Conservation (phyloP, 2,888 invertebrate species). For the Steinernema scapterisci region DNA sequence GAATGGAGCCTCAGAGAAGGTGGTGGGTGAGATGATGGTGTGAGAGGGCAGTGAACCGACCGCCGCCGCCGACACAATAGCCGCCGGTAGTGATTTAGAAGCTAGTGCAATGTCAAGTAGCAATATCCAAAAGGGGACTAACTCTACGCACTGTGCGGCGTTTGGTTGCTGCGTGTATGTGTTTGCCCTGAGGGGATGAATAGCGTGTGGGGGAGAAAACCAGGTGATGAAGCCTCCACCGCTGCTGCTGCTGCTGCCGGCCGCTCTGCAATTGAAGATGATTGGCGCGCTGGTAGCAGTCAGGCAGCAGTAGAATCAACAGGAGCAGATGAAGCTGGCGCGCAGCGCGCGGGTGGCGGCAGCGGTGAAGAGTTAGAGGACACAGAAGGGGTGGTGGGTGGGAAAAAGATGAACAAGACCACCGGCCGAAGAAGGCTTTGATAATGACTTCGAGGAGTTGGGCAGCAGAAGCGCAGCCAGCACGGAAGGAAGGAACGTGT, state of each 20-base stretch:
- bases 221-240: slow-evolving; percentile 23
- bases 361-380: too few relatives aligned
- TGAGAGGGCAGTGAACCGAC: neutral
- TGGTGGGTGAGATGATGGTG: neutral
- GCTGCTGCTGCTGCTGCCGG: neutral
- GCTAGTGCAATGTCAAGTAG: slow-evolving; percentile 30
- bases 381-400: too few relatives aligned
- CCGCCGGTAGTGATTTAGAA: slow-evolving; percentile 16
- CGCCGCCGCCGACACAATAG: slow-evolving; percentile 21
- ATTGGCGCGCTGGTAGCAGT: neutral
- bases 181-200: slow-evolving; percentile 29
- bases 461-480: neutral
- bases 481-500: slow-evolving; percentile 24
- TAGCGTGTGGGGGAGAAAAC: slow-evolving; percentile 31
- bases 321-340: too few relatives aligned
- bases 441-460: neutral
- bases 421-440: neutral
- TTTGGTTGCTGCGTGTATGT: slow-evolving; percentile 4
- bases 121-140: slow-evolving; percentile 31
- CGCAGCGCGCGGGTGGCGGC: too few relatives aligned
- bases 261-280: slow-evolving; percentile 21
- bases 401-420: neutral
- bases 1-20: too few relatives aligned
- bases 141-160: slow-evolving; percentile 10
- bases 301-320: too few relatives aligned